A percentile compares a stretch with the other conserved stretches of the same genome.
phyloP scores from a whole-genome alignment of 2,797 vertebrate genomes.

The Gila robusta region DNA sequence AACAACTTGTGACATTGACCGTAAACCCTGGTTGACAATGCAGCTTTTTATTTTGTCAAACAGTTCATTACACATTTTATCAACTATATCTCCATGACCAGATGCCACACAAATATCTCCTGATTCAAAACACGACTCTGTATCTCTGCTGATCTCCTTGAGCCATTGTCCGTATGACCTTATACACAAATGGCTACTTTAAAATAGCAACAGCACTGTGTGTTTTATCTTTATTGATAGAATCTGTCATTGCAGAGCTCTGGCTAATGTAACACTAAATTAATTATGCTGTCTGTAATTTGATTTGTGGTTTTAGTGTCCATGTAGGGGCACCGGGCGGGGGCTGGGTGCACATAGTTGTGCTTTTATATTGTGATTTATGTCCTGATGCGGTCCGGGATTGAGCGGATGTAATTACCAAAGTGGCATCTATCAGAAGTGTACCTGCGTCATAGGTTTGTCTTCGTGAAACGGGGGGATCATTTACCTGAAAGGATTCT shows the following conservation, averaged over 20 bases:
- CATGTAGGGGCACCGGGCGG: background rate
- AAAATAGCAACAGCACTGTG: constrained; percentile 1
- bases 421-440: constrained; percentile 36
- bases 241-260: constrained; percentile 44
- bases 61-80: background rate
- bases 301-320: constrained; percentile 47
- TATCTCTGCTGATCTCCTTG: constrained; percentile 18
- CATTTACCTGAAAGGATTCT: constrained; percentile 26
- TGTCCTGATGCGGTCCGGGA: constrained; percentile 35
- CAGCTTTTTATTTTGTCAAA: background rate
- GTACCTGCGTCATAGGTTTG: constrained; percentile 33
- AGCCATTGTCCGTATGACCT: constrained; percentile 23
- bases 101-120: constrained; percentile 10
- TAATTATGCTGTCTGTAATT: constrained; percentile 55
- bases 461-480: background rate
- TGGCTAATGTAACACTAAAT: constrained; percentile 53
- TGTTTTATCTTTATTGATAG: constrained; percentile 38
- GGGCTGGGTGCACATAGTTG: background rate
- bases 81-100: background rate
- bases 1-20: background rate
- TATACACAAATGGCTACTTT: constrained; percentile 12
- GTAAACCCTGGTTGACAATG: background rate
- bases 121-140: background rate
- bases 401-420: constrained; percentile 33
- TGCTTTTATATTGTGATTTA: constrained; percentile 56